Evolutionary conservation across 2,888 invertebrate genomes (phyloP).

Genomic region (Cheilosia vernalis): DNA sequence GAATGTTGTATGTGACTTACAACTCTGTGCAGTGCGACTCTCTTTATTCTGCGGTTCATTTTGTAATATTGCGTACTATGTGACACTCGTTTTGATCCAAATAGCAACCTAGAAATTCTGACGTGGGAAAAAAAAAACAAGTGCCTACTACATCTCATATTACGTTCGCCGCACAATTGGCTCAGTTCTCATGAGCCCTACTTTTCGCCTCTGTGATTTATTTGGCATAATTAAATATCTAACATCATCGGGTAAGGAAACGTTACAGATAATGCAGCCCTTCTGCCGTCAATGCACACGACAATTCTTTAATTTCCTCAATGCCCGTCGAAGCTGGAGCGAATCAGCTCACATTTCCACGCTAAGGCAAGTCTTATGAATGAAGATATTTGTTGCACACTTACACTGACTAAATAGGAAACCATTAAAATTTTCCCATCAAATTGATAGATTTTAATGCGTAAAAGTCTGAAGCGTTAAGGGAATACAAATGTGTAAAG

Average conservation of each 20-base stretch:
- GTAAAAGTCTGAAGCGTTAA: conserved; percentile 40
- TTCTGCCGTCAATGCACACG: neutral
- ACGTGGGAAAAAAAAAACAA: conserved; percentile 40
- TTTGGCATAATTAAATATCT: conserved; percentile 12
- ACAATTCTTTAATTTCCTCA: conserved; percentile 46
- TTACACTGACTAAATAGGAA: conserved; percentile 52
- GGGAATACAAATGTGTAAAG: conserved; percentile 46
- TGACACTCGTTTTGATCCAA: conserved; percentile 27
- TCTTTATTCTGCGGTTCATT: conserved; percentile 22
- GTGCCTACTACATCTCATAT: conserved; percentile 37
- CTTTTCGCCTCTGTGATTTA: conserved; percentile 38
- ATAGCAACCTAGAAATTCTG: conserved; percentile 28
- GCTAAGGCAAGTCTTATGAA: conserved; percentile 8
- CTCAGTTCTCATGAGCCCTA: conserved; percentile 51
- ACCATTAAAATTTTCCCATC: conserved; percentile 48
- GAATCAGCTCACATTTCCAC: conserved; percentile 55
- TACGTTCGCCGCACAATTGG: conserved; percentile 43
- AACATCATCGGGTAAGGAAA: conserved; percentile 32
- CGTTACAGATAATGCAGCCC: conserved; percentile 16
- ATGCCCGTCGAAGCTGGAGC: conserved; percentile 8
- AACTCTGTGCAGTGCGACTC: neutral
- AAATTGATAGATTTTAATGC: conserved; percentile 60
- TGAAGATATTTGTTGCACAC: conserved; percentile 27
- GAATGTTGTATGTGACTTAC: neutral
- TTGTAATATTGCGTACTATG: conserved; percentile 29